Evolutionary conservation across 2,113 vertebrate species (phyloP).

Genomic region (Meriones unguiculatus): DNA sequence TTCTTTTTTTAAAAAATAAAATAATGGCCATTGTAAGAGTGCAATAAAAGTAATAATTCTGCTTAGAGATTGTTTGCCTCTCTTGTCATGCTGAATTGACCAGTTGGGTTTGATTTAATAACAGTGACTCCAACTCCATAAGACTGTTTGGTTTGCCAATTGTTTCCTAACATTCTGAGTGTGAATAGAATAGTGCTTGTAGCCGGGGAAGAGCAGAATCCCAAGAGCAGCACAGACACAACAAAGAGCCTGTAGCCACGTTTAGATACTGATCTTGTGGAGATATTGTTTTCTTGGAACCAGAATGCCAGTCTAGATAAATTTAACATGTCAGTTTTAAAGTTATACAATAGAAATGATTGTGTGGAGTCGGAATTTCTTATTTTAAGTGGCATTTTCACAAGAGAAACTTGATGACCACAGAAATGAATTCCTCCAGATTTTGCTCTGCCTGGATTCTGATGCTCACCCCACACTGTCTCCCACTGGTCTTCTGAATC

Average conservation of each 20-base stretch:
- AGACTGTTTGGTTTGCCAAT: not conserved
- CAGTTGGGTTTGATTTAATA: not conserved
- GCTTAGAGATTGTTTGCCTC: not conserved
- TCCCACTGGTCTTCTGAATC: not conserved
- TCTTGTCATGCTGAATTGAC: not conserved
- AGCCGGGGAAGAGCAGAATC: not conserved
- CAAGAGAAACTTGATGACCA: not conserved
- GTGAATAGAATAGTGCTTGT: not conserved
- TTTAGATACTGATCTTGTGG: not conserved
- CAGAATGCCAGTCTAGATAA: not conserved
- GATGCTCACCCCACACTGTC: too few relatives aligned
- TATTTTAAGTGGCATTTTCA: constrained; percentile 47
- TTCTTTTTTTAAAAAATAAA: constrained; percentile 6
- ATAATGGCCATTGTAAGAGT: constrained; percentile 5
- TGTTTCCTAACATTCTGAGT: not conserved
- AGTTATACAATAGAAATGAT: not conserved
- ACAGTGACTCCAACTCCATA: not conserved
- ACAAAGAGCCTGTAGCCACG: not conserved
- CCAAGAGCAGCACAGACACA: not conserved
- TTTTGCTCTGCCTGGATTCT: not conserved
- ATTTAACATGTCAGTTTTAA: not conserved
- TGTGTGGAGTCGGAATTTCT: constrained; percentile 11
- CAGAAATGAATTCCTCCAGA: not conserved
- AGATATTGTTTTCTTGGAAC: not conserved
- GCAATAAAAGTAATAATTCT: constrained; percentile 32